Base-by-base conservation (phyloP, 2,113 vertebrate genomes). In the Osmerus mordax region DNA sequence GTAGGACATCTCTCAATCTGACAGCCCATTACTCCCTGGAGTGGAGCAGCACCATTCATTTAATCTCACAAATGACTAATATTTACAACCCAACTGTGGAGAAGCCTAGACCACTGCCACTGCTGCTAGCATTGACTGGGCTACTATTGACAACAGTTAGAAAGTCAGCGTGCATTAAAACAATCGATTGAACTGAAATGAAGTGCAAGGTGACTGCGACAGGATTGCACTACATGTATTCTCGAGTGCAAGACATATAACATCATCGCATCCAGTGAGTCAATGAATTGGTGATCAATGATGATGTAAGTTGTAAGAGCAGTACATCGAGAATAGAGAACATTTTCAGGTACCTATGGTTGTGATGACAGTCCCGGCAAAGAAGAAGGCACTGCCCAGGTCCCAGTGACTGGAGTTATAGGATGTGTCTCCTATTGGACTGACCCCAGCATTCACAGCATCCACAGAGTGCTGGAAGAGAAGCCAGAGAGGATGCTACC, bases 351-450 rank as follows among this genome's bases (percentile, higher is more conserved):
- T 93, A 98, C 97, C 96, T 92, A 99, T 99, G 25, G 97, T 99
- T 51, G 97, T 99, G 87, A 99, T 99, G 79, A 99, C 97, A 0
- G 97, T 99, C 82, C 97, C 97, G 81, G 97, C 96, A 81, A 99
- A 99, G 91, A 99, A 99, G 91, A 99, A 99, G 86, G 97, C 94
- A 91, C 96, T 97, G 82, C 97, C 96, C 0, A 99, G 92, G 79
- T 98, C 96, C 97, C 97, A 99, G 77, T 98, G 94, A 80, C 96
- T 98, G 85, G 93, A 97, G 89, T 91, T 97, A 84, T 94, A 96
- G 55, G 95, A 94, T 0, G 93, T 95, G 74, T 95, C 94, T 84
- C 95, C 97, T 3, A 96, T 78, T 0, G 97, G 97, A 89, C 94
- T 99, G 79, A 99, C 97, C 54, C 97, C 97, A 0, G 94, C 96